These are phyloP conservation scores for Donacobius atricapilla DNA, from an alignment of 2,113 vertebrate species.

Conservation along the genomic window DNA sequence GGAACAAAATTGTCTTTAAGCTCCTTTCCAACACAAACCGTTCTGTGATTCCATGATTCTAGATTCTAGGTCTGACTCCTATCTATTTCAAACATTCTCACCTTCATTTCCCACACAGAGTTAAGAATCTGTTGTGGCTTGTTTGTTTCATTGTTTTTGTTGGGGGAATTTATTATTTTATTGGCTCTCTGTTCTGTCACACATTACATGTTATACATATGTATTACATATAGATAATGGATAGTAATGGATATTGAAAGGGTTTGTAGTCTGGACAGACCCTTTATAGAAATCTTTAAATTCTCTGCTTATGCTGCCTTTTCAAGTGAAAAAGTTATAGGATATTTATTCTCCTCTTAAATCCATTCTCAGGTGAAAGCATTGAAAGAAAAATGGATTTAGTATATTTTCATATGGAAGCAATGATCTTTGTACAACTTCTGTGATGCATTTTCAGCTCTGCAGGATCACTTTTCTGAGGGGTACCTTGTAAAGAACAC, in stretches of 20 bases:
- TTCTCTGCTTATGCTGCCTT: neutral
- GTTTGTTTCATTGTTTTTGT: neutral
- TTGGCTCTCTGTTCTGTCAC: neutral
- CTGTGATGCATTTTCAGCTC: neutral
- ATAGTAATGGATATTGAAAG: neutral
- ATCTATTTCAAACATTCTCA: neutral
- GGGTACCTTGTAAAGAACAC: neutral
- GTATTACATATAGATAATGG: neutral
- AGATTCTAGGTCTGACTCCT: neutral
- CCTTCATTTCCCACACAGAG: neutral
- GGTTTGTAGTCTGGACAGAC: neutral
- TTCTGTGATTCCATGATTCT: neutral
- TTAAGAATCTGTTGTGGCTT: neutral
- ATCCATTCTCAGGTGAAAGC: neutral
- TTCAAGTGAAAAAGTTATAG: neutral
- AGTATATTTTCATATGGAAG: neutral
- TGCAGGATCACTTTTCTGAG: neutral
- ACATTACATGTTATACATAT: neutral
- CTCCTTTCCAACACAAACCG: neutral
- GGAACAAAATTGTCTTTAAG: neutral
- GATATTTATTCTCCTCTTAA: neutral
- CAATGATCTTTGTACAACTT: neutral
- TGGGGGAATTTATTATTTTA: accelerated
- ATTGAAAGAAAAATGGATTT: neutral
- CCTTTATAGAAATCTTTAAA: neutral